These are phyloP conservation scores for Maccullochella peelii DNA, from an alignment of 2,113 vertebrate genomes.

Conservation along the genomic window DNA sequence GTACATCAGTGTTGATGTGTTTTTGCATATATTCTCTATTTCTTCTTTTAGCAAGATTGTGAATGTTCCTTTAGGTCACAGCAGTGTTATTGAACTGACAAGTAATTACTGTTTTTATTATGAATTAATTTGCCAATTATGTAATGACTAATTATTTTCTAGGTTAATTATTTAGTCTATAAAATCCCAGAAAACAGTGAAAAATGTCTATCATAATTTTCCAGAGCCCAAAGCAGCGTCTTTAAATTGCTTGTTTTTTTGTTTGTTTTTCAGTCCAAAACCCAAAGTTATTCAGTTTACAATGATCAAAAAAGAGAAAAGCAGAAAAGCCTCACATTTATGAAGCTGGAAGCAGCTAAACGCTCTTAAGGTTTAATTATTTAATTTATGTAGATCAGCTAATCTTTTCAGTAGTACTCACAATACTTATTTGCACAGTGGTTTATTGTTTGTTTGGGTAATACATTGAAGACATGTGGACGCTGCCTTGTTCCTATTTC, in stretches of 20 bases:
- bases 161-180: not conserved
- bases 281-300: not conserved
- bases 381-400: not conserved
- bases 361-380: not conserved
- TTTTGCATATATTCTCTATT: conserved; percentile 1
- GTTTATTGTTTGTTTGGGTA: not conserved
- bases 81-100: not conserved
- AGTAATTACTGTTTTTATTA: conserved; percentile 33
- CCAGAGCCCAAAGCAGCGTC: not conserved
- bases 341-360: not conserved
- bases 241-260: not conserved
- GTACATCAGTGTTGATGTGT: not conserved
- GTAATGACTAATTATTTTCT: conserved; percentile 14
- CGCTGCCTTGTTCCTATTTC: not conserved
- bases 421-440: not conserved
- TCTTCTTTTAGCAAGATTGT: not conserved
- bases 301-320: not conserved
- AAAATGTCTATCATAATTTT: conserved; percentile 2
- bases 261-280: not conserved
- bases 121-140: conserved; percentile 24
- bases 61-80: conserved; percentile 17
- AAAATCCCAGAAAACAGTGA: conserved; percentile 16
- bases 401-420: not conserved
- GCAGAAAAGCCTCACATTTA: not conserved
- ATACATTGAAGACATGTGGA: not conserved